A percentile compares a stretch with the other conserved stretches of the same genome.
Evolutionary conservation across 2,797 vertebrate genomes (phyloP).

Genomic region (Thalassophryne amazonica): DNA sequence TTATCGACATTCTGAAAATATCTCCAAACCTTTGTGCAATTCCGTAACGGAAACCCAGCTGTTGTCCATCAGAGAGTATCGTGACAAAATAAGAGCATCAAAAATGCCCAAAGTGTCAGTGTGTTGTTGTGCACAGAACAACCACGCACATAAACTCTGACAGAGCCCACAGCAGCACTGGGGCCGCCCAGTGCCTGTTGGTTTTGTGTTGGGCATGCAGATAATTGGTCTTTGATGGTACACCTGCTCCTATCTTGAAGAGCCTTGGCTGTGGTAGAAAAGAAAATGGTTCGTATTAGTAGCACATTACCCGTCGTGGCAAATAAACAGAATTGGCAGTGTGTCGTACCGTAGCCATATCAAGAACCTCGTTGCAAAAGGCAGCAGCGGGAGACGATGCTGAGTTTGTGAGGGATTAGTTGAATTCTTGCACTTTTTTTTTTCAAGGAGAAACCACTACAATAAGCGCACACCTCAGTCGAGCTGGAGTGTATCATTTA

Average conservation of each 20-base stretch:
- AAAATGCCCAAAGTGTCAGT: too few relatives aligned
- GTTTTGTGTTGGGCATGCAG: constrained; percentile 21
- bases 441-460: constrained; percentile 26
- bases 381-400: constrained; percentile 31
- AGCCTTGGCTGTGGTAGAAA: constrained; percentile 23
- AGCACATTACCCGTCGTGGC: constrained; percentile 34
- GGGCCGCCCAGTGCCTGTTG: constrained; percentile 1
- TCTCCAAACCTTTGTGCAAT: too few relatives aligned
- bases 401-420: constrained; percentile 48
- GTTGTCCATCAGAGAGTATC: too few relatives aligned
- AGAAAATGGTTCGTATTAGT: constrained; percentile 14
- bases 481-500: constrained; percentile 59
- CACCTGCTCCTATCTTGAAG: constrained; percentile 41
- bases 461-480: constrained; percentile 58
- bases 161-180: background rate
- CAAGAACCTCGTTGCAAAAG: constrained; percentile 39
- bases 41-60: too few relatives aligned
- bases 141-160: background rate
- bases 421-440: constrained; percentile 41
- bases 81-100: too few relatives aligned
- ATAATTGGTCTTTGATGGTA: constrained; percentile 34
- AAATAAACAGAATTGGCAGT: constrained; percentile 34
- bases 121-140: background rate
- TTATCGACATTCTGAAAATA: too few relatives aligned
- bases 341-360: constrained; percentile 32